Conservation (phyloP, 2,888 invertebrate genomes). For the Microctonus aethiopoides region DNA sequence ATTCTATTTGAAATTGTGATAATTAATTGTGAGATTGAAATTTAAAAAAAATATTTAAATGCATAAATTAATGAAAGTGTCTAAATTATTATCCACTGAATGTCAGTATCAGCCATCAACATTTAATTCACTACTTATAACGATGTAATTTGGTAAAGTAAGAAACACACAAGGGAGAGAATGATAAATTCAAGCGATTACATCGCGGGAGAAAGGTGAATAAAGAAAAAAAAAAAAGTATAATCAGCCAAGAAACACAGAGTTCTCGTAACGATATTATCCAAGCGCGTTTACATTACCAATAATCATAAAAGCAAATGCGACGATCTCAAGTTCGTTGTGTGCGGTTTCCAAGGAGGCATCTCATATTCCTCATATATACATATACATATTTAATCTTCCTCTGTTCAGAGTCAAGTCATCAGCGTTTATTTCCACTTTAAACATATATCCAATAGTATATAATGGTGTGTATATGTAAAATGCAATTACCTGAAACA, state of each 20-base stretch:
- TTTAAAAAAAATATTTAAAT: neutral
- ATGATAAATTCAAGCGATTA: conserved; percentile 16
- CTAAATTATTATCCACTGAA: too few species aligned
- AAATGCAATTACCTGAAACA: conserved; percentile 54
- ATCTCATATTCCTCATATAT: neutral
- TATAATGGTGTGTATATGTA: conserved; percentile 1
- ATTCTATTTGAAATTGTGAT: too few species aligned
- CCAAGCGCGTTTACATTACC: conserved; percentile 24
- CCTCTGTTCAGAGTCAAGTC: conserved; percentile 14
- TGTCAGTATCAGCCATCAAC: neutral
- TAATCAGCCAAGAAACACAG: conserved; percentile 6
- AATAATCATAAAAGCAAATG: conserved; percentile 30
- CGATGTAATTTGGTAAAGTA: neutral
- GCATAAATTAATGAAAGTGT: too few species aligned
- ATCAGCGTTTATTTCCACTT: neutral
- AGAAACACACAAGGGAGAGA: neutral
- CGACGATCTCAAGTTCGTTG: conserved; percentile 16
- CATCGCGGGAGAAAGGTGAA: neutral
- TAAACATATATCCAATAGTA: neutral
- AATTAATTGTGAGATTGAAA: too few species aligned
- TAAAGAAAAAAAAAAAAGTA: conserved; percentile 6
- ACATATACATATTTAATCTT: neutral
- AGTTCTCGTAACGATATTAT: conserved; percentile 6
- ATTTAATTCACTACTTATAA: neutral
- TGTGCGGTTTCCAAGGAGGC: neutral